Percentiles rank a stretch among this genome's conserved stretches.
phyloP scores from a whole-genome alignment of 1,140 invertebrate genomes.

The Neelides sp. region DNA sequence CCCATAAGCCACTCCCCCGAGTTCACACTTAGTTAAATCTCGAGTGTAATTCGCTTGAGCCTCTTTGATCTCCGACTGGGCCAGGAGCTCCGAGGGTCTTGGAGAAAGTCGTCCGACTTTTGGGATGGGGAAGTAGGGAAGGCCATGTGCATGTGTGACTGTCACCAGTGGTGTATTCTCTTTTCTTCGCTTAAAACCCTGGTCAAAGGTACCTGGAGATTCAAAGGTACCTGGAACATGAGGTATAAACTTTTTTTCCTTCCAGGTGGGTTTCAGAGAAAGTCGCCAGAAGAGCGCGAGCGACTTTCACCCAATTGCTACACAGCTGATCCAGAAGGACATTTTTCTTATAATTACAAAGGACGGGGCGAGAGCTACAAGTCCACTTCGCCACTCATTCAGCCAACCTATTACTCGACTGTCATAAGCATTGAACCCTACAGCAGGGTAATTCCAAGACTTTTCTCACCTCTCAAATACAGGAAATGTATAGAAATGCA shows the following conservation, averaged over 20 bases:
- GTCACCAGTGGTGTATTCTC: conserved; percentile 7
- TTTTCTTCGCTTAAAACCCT: conserved; percentile 10
- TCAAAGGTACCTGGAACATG: conserved; percentile 8
- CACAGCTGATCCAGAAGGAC: conserved; percentile 7
- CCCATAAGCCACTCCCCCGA: too few relatives aligned
- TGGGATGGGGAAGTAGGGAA: too few relatives aligned
- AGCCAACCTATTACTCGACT: not conserved
- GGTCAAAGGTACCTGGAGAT: conserved; percentile 8
- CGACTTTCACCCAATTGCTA: conserved; percentile 1
- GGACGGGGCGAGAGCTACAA: not conserved
- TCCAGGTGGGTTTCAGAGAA: conserved; percentile 7
- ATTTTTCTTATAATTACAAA: conserved; percentile 1
- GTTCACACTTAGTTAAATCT: too few relatives aligned
- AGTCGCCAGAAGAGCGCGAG: conserved; percentile 4
- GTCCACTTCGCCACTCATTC: not conserved
- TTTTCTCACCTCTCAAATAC: not conserved
- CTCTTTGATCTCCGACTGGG: too few relatives aligned
- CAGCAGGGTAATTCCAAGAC: too few relatives aligned
- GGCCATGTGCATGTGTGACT: conserved; percentile 9
- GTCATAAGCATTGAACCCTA: conserved; percentile 14
- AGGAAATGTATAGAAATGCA: not conserved
- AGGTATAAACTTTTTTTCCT: not conserved
- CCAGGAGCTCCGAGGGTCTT: too few relatives aligned
- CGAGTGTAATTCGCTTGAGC: too few relatives aligned
- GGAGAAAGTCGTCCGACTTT: too few relatives aligned